Evolutionary conservation across 2,888 invertebrate genomes (phyloP), one percentile per base, ranked within the genome.

Genomic region (Ptilodon capucinus): DNA sequence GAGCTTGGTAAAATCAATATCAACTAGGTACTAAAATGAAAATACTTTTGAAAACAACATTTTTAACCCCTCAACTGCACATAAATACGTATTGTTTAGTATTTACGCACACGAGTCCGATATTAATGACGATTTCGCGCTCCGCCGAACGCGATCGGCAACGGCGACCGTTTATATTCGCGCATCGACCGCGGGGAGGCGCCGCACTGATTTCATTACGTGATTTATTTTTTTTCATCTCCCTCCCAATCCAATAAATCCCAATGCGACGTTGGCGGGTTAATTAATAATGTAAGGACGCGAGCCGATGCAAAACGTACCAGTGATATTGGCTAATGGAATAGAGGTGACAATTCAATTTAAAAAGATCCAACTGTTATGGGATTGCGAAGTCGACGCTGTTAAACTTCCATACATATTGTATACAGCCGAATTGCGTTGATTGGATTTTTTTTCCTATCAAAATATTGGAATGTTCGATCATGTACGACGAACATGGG

Each of bases 271-370:
- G 68, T 73, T 69, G 75, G 74, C 68, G 75, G 76, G 86, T 87
- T 88, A 87, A 88, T 89, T 89, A 89, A 86, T 87, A 87, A 84
- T 89, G 85, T 82, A 84, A 82, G 76, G 75, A 71, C 64, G 62
- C 57, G 54, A 59, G 53, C 57, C 56, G 48, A 54, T 61, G 60
- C 58, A 55, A 60, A 62, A 54, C 51, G 50, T 51, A 54, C 59
- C 47, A 68, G 47, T 56, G 64, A 61, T 68, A 64, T 54, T 51
- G 53, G 58, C 59, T 68, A 71, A 71, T 74, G 58, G 65, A 69
- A 69, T 61, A 46, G 64, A 66, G 60, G 65, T 68, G 67, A 66
- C 67, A 64, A 62, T 74, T 74, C 60, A 67, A 71, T 71, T 65
- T 55, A 13, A 32, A 46, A 67, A 60, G 46, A 49, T 46, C 47